Percentiles rank a stretch among this genome's conserved stretches.
Conservation (phyloP, 2,888 invertebrate species). For the Aphrophora alni region DNA sequence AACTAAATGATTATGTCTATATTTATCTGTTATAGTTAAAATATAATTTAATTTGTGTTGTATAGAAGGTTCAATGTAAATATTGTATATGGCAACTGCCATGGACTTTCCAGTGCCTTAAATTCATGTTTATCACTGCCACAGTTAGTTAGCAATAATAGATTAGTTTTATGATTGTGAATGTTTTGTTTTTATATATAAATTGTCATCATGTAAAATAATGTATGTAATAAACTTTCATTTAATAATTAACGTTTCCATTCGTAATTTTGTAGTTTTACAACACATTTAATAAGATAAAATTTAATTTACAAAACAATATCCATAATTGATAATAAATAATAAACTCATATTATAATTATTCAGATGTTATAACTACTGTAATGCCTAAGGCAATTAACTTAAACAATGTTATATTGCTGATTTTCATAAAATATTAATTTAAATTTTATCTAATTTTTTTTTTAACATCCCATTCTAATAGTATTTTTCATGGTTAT, state of each 20-base stretch:
- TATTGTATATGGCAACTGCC: neutral
- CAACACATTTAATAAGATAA: neutral
- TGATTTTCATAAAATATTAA: neutral
- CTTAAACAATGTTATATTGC: neutral
- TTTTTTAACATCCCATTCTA: too few species aligned
- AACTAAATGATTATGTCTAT: too few species aligned
- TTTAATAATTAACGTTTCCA: neutral
- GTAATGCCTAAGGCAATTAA: neutral
- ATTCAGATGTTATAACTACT: neutral
- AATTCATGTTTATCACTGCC: neutral
- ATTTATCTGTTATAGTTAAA: too few species aligned
- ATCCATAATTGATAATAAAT: neutral
- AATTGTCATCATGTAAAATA: neutral
- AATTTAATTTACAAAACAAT: neutral
- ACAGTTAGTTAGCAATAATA: neutral
- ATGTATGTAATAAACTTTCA: neutral
- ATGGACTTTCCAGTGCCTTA: too few species aligned
- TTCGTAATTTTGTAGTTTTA: neutral
- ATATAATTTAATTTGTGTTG: too few species aligned
- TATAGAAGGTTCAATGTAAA: neutral
- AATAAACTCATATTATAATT: neutral
- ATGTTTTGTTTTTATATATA: constrained; percentile 2
- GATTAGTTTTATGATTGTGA: neutral
- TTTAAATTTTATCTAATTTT: neutral
- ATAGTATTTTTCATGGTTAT: neutral